Conservation (phyloP, 1,140 invertebrate species). For the Drosophila lacteicornis region DNA sequence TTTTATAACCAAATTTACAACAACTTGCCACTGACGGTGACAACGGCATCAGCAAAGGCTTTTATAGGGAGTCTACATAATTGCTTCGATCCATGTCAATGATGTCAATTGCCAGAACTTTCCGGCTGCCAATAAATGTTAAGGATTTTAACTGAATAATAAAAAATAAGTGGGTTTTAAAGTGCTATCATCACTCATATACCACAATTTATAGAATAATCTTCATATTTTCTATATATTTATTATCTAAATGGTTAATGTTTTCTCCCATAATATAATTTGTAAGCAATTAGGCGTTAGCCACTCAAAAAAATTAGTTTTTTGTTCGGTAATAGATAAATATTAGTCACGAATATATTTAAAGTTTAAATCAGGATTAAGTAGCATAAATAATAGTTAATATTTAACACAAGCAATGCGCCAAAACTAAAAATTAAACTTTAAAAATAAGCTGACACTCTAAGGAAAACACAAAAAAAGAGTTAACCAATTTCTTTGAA, state of each 20-base stretch:
- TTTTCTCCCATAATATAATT: no score
- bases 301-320: no score
- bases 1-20: constrained; percentile 80
- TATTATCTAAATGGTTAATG: no score
- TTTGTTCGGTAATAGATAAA: no score
- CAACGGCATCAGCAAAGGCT: constrained; percentile 9
- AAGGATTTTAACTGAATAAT: background rate
- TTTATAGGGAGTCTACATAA: constrained; percentile 44
- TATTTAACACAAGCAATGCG: no score
- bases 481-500: constrained; percentile 30
- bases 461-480: background rate
- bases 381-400: background rate
- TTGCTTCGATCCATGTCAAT: constrained; percentile 33
- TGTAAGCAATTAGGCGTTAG: no score
- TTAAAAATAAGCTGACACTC: constrained; percentile 11
- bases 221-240: no score
- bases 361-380: background rate
- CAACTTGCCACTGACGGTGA: constrained; percentile 50
- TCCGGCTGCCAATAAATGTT: background rate
- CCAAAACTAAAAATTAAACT: background rate
- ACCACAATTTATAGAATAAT: no score
- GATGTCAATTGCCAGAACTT: constrained; percentile 14
- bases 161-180: background rate
- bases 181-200: no score
- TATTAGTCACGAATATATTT: no score